These are phyloP conservation scores for Limosa lapponica DNA, from an alignment of 2,797 vertebrate species.

Conservation along the genomic window DNA sequence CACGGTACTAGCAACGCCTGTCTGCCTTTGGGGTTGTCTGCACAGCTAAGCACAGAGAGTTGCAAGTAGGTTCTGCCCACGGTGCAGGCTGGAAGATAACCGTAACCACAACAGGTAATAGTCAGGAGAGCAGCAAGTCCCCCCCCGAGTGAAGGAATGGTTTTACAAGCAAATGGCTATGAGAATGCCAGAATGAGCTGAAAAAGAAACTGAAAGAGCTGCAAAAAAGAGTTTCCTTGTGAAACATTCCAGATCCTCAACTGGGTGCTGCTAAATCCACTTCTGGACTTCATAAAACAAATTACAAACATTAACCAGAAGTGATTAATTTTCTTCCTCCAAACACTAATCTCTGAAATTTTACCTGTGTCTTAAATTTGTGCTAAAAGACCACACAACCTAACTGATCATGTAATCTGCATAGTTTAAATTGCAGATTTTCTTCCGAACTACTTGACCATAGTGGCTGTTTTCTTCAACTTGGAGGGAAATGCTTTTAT, in stretches of 20 bases:
- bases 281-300: neutral
- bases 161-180: neutral
- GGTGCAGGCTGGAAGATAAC: neutral
- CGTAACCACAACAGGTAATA: neutral
- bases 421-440: neutral
- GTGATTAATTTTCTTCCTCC: neutral
- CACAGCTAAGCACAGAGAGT: neutral
- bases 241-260: neutral
- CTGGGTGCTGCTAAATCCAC: neutral
- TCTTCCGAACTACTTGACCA: neutral
- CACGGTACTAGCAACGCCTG: accelerated
- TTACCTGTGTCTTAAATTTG: neutral
- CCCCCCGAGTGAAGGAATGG: neutral
- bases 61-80: neutral
- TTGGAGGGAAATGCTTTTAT: neutral
- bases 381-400: neutral
- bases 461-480: neutral
- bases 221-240: neutral
- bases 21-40: neutral
- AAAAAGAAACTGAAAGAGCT: neutral
- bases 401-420: neutral
- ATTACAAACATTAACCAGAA: neutral
- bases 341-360: neutral
- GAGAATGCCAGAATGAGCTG: neutral
- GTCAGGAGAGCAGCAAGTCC: neutral